Conservation (phyloP, 2,888 invertebrate species). For the Acanthoscelides obtectus region DNA sequence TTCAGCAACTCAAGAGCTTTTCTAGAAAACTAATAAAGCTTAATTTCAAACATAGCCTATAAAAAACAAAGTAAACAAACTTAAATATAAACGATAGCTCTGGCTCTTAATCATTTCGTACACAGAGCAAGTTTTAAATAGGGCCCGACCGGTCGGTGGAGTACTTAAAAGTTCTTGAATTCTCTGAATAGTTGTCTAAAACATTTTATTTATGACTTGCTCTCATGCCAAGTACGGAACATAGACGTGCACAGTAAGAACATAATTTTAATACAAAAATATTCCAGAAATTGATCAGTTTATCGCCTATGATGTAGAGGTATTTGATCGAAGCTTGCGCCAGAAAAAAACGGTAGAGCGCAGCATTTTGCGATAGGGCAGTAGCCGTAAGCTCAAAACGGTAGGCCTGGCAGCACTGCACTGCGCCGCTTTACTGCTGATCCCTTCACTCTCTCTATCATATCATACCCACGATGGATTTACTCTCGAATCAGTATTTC, state of each 20-base stretch:
- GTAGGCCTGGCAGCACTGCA: too few relatives aligned
- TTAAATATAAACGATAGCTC: not conserved
- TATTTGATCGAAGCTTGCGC: too few relatives aligned
- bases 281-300: too few relatives aligned
- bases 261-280: too few relatives aligned
- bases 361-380: too few relatives aligned
- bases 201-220: not conserved
- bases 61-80: not conserved
- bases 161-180: not conserved
- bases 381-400: too few relatives aligned
- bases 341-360: too few relatives aligned
- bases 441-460: too few relatives aligned
- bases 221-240: not conserved
- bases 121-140: not conserved
- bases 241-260: not conserved
- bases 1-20: not conserved
- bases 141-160: not conserved
- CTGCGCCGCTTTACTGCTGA: too few relatives aligned
- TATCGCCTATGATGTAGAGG: too few relatives aligned
- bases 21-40: not conserved
- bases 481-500: too few relatives aligned
- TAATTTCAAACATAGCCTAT: not conserved
- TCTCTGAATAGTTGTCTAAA: not conserved
- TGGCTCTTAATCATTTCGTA: not conserved
- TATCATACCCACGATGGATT: too few relatives aligned